Evolutionary conservation across 2,797 vertebrate genomes (phyloP), one percentile per base, ranked within the genome.

Genomic region (Botia almorhae): DNA sequence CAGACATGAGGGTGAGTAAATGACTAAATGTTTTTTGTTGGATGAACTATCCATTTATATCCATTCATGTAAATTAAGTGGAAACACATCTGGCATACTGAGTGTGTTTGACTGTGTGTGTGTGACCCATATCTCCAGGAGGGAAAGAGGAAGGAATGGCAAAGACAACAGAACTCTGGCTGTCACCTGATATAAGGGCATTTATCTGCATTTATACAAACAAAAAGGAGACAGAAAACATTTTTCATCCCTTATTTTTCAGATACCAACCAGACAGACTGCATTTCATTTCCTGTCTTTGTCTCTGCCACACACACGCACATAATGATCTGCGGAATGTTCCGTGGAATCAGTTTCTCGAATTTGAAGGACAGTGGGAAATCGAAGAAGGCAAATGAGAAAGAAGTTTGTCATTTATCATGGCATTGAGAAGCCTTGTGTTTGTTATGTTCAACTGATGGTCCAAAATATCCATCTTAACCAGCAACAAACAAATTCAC

Each of bases 171-270:
- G 60, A 56, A 76, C 51, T 14, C 71, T 61, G 48, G 26, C 73
- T 69, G 71, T 79, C 74, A 74, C 73, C 69, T 76, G 76, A 83
- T 86, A 78, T 21, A 56, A 63, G 43, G 56, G 19, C 73, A 63
- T 82, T 71, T 78, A 78, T 78, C 68, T 53, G 29, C 46, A 53
- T 72, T 84, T 65, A 69, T 21, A 46, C 79, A 82, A 70, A 71
- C 63, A 77, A 39, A 61, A 69, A 69, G 68, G 46, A 16, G 51
- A 81, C 77, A 14, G 61, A 81, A 78, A 78, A 56, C 36, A 75
- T 70, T 65, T 67, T 61, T 82, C 64, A 48, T 55, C 48, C 21
- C 14, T 23, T 29, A 16, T 75, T 83, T 80, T 82, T 61, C 69
- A 77, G 70, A 79, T 76, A 63, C 61, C 39, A 77, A 58, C 16